Evolutionary conservation across 2,888 invertebrate species (phyloP), one percentile per base, ranked within the genome.

Genomic region (Hipparchia sbordonii): DNA sequence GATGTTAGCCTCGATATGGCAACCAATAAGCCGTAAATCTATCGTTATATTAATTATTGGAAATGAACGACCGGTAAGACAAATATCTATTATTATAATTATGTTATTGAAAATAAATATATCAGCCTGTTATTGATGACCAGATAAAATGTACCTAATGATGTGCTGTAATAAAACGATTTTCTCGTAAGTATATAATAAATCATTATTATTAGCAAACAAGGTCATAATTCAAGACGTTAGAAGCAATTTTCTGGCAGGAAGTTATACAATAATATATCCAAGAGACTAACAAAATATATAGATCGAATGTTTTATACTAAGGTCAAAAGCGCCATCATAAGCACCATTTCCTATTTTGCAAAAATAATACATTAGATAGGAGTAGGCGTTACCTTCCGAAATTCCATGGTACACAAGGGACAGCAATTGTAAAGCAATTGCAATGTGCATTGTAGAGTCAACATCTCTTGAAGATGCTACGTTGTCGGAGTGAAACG

Each of bases 1-100:
- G 90, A 90, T 90, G 85, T 83, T 82, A 77, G 75, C 77, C 77
- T 79, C 80, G 87, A 88, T 89, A 87, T 75, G 77, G 74, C 77
- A 77, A 72, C 79, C 69, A 72, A 74, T 71, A 65, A 72, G 71
- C 69, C 69, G 60, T 69, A 72, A 72, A 69, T 69, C 69, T 69
- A 68, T 71, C 65, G 68, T 71, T 57, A 61, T 67, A 70, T 67
- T 70, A 73, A 70, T 73, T 51, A 70, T 67, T 52, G 56, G 12
- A 62, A 67, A 70, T 63, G 48, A 61, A 67, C 12, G 54, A 46
- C 46, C 46, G 46, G 12, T 63, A 70, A 70, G 70, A 70, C 70
- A 70, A 70, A 70, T 70, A 70, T 63, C 62, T 63, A 62, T 62
- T 60, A 69, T 57, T 59, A 59, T 61, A 60, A 62, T 69, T 69